Conservation (phyloP, 2,797 vertebrate species). For the Jordanella pulchra region DNA sequence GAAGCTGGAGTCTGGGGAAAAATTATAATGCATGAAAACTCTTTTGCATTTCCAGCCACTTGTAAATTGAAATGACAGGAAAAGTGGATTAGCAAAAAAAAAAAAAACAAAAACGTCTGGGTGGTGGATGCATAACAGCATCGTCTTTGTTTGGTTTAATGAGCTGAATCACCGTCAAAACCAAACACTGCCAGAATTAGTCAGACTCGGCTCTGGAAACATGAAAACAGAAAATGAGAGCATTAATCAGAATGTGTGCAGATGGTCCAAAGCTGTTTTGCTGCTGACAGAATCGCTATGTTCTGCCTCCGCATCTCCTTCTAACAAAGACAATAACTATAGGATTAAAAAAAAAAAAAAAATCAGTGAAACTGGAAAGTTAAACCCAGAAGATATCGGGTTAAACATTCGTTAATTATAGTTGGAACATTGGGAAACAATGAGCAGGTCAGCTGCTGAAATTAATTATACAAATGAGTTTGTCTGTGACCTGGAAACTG, state of each 20-base stretch:
- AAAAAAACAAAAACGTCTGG: background rate
- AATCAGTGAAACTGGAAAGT: background rate
- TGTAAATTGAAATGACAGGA: background rate
- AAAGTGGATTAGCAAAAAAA: background rate
- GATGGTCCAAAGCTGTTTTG: slow-evolving; percentile 2
- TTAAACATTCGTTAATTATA: background rate
- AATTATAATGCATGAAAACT: background rate
- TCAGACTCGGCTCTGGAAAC: background rate
- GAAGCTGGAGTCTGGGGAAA: slow-evolving; percentile 85
- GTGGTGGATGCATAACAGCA: background rate
- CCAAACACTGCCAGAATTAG: background rate
- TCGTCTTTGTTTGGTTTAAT: background rate
- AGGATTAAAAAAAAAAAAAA: background rate
- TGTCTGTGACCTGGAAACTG: background rate
- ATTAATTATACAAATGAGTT: slow-evolving; percentile 1
- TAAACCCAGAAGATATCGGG: background rate
- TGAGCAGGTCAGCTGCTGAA: background rate
- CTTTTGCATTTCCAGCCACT: background rate
- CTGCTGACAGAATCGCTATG: background rate
- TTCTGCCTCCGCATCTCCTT: background rate
- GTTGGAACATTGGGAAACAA: background rate
- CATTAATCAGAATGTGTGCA: background rate
- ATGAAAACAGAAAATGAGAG: slow-evolving; percentile 1
- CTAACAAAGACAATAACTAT: background rate
- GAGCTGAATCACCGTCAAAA: slow-evolving; percentile 1